Evolutionary conservation across 2,113 vertebrate species (phyloP).

Genomic region (Coturnix japonica): DNA sequence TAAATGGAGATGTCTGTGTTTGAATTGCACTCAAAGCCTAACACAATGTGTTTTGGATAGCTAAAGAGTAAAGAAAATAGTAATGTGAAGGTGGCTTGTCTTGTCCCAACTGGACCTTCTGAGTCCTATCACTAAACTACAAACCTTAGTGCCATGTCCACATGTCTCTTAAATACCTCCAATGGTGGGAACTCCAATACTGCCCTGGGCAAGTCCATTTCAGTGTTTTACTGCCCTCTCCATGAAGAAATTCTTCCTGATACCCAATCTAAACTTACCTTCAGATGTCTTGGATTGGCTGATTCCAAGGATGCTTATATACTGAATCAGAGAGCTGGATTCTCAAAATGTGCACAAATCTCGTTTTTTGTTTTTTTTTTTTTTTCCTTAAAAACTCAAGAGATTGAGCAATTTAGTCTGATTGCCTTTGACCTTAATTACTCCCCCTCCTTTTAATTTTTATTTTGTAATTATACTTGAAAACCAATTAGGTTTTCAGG

Average conservation of each 20-base stretch:
- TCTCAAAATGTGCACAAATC: background rate
- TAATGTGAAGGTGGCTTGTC: background rate
- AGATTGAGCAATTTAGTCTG: background rate
- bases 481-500: background rate
- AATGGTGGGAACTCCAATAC: background rate
- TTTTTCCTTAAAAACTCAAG: background rate
- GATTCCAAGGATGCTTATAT: background rate
- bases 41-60: background rate
- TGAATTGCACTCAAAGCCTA: background rate
- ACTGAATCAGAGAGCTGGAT: background rate
- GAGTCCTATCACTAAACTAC: background rate
- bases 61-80: background rate
- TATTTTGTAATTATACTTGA: background rate
- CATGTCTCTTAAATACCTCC: background rate
- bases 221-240: background rate
- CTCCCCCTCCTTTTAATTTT: background rate
- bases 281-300: background rate
- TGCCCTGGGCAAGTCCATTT: background rate
- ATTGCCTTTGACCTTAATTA: background rate
- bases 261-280: background rate
- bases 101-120: background rate
- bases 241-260: background rate
- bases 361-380: too few relatives aligned
- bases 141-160: background rate
- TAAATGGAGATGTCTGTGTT: background rate